Base-by-base conservation (phyloP, 2,797 vertebrate genomes). In the Sebastes jordani region DNA sequence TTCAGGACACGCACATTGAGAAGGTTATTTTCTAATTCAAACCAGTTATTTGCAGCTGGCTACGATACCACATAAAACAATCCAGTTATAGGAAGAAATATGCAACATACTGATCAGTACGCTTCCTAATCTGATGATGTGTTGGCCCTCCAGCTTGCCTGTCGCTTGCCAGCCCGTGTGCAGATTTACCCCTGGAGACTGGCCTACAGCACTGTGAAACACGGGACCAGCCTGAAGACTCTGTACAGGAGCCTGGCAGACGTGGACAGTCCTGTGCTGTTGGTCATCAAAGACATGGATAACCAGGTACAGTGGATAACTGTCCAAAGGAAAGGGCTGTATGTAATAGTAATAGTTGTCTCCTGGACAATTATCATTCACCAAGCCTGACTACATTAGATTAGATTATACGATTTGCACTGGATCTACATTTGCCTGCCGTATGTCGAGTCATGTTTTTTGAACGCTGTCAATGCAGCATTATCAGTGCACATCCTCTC, bases 141-240 rank as follows among this genome's bases (percentile, higher is more conserved):
- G 27, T 66, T 18, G 55, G 42, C 63, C 74, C 56, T 73, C 74
- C 91, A 99, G 99, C 96, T 99, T 58, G 96, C 96, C 72, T 96
- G 93, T 52, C 90, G 96, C 82, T 89, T 99, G 91, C 99, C 98
- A 0, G 97, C 98, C n/a, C 96, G 99, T 25, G 97, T 98, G 77
- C 98, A 99, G 88, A 98, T 97, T 11, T 98, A 99, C 88, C 97
- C 95, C 0, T 99, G 99, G 99, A 96, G 92, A 77, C 95, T 99
- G 61, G 94, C 93, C 0, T 99, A 99, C 88, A 99, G 99, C 90
- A 99, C 98, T 0, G 95, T 96, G 86, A 96, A 96, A 63, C 97
- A 99, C 0, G 99, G 99, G 4, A 99, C 97, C 77, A 99, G 98
- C 91, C 94, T 99, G 67, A 99, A 99, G 93, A 99, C 98, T 1